Percentiles rank a stretch among this genome's conserved stretches.
Evolutionary conservation across 2,113 vertebrate genomes (phyloP).

Genomic region (Saccopteryx leptura): DNA sequence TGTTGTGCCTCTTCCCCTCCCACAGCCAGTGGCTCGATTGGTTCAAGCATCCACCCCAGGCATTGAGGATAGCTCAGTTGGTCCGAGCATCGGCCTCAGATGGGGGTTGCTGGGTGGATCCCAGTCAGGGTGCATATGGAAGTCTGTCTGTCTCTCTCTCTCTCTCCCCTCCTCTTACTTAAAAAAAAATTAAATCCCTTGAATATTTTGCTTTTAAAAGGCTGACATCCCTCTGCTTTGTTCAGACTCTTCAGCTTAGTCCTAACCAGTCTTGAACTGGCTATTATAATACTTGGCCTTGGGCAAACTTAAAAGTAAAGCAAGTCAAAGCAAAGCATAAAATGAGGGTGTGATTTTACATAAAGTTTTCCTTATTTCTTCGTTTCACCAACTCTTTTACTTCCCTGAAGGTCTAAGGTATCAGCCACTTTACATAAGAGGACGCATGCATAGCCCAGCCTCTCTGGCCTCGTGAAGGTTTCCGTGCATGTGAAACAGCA

Average conservation of each 20-base stretch:
- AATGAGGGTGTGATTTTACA: neutral
- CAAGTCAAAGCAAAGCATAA: slow-evolving; percentile 35
- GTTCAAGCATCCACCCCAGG: too few relatives aligned
- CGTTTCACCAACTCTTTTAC: neutral
- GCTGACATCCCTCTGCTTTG: neutral
- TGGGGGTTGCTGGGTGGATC: too few relatives aligned
- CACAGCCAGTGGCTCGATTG: too few relatives aligned
- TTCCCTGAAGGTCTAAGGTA: neutral
- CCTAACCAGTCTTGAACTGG: neutral
- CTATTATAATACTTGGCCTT: neutral
- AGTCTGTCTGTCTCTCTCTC: too few relatives aligned
- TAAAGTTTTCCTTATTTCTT: slow-evolving; percentile 20
- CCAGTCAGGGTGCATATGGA: too few relatives aligned
- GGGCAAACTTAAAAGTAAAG: slow-evolving; percentile 45
- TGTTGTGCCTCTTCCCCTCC: too few relatives aligned
- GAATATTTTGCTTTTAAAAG: neutral
- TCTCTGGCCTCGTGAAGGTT: neutral
- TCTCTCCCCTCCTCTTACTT: neutral
- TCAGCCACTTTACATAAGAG: neutral
- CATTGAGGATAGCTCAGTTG: too few relatives aligned
- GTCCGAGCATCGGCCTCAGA: too few relatives aligned
- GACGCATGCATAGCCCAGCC: neutral
- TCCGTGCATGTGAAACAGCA: rapidly evolving
- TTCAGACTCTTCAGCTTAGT: neutral
- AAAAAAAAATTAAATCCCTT: neutral